Evolutionary conservation across 1,140 invertebrate genomes (phyloP), one percentile per base, ranked within the genome.

Genomic region (Homarus americanus): DNA sequence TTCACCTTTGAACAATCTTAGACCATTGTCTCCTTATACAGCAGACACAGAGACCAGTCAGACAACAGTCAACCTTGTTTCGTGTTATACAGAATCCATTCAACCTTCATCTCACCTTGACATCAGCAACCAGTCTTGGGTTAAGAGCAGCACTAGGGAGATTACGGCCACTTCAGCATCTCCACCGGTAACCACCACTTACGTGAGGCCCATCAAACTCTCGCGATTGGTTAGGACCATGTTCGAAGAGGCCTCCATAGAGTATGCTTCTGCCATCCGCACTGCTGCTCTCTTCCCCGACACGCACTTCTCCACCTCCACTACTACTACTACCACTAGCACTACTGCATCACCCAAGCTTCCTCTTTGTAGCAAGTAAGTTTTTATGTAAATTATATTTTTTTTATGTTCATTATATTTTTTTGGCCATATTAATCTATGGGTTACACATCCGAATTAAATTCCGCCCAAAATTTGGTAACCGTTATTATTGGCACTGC

Each of bases 221-320:
- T 34, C 34, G 9, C 24, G 69, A 12, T 34, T 76, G 72, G 69
- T 76, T 24, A 49, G 83, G 41, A 76, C 83, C 3, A 41, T 63
- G 38, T 86, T 86, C 32, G 83, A 86, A 32, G 83, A 76, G 72
- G 83, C 83, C 0, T 69, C 83, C 12, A 17, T 86, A 4, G 36
- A 63, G 32, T 76, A 75, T 58, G 83, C 83, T 34, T 66, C 83
- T 53, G 41, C 32, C 38, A 40, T 73, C 17, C 83, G 83, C 40
- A 41, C 63, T 24, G 83, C 83, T 53, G 40, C 69, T 53, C 32
- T 73, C 38, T 86, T 86, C 17, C 72, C 83, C 7, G 20, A 15
- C 5, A 38, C 53, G 15, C 44, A 3, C 2, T 34, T 15, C 28
- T 10, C 82, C 10, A 44, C 66, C 83, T 24, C 40, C 66, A 75